These are phyloP conservation scores for Aricia artaxerxes DNA, from an alignment of 2,888 invertebrate species.

Conservation along the genomic window DNA sequence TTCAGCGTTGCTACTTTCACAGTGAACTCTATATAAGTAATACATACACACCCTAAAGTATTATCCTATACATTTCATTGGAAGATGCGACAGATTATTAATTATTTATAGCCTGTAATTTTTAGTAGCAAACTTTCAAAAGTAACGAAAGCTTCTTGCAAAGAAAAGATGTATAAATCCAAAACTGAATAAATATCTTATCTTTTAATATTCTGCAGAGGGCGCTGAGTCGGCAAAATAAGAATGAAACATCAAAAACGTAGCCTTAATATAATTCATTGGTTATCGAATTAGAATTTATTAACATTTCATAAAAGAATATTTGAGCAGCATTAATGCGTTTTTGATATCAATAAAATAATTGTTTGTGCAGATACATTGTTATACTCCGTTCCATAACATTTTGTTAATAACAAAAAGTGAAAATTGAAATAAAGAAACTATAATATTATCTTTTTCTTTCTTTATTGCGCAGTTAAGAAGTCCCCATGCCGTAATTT, in stretches of 20 bases:
- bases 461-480: no score
- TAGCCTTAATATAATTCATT: conserved; percentile 44
- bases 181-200: background rate
- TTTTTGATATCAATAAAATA: conserved; percentile 15
- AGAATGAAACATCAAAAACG: conserved; percentile 61
- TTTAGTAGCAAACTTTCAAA: background rate
- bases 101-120: background rate
- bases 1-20: no score
- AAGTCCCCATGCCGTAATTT: no score
- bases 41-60: no score
- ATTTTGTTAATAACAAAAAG: no score
- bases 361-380: background rate
- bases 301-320: conserved; percentile 27
- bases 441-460: no score
- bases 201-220: background rate
- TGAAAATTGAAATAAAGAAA: no score
- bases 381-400: background rate
- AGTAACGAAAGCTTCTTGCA: background rate
- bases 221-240: conserved; percentile 32
- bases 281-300: conserved; percentile 31
- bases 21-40: no score
- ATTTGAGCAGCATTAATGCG: background rate
- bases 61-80: no score
- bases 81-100: no score
- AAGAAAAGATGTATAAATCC: background rate